A percentile compares a stretch with the other conserved stretches of the same genome.
Conservation (phyloP, 1,140 invertebrate genomes). For the Popillia japonica region DNA sequence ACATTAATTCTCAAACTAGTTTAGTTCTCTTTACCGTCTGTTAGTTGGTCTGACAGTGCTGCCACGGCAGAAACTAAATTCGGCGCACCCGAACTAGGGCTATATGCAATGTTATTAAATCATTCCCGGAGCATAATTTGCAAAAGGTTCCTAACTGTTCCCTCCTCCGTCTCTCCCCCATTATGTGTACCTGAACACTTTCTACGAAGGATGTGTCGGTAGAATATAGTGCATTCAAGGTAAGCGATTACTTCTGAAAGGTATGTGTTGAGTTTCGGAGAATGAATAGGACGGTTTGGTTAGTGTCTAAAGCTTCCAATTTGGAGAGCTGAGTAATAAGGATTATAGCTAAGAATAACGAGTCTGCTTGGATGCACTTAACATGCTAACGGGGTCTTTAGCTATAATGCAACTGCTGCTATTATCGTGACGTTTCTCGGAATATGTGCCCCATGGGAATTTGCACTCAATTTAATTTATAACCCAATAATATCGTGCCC, state of each 20-base stretch:
- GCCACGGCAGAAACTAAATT: conserved; percentile 26
- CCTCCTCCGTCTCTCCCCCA: background rate
- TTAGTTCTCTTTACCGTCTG: conserved; percentile 9
- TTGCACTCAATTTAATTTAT: conserved; percentile 30
- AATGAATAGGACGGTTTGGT: conserved; percentile 23
- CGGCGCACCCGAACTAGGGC: conserved; percentile 11
- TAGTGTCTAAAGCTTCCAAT: conserved; percentile 32
- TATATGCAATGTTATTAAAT: conserved; percentile 29
- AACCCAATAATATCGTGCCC: background rate
- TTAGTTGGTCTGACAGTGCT: conserved; percentile 22
- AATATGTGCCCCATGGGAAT: background rate
- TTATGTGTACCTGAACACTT: background rate
- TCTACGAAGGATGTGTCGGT: background rate
- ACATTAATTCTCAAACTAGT: conserved; percentile 24
- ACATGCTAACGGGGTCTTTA: conserved; percentile 16
- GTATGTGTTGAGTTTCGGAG: conserved; percentile 12
- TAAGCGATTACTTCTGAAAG: conserved; percentile 11
- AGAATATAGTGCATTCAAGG: background rate
- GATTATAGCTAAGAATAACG: conserved; percentile 32
- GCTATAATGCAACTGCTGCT: conserved; percentile 13
- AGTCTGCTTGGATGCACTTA: conserved; percentile 7
- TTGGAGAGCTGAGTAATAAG: conserved; percentile 33
- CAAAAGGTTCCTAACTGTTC: background rate
- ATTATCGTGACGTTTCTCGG: conserved; percentile 15
- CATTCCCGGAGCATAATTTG: conserved; percentile 24